Evolutionary conservation across 2,797 vertebrate species (phyloP).

Genomic region (Erpetoichthys calabaricus): DNA sequence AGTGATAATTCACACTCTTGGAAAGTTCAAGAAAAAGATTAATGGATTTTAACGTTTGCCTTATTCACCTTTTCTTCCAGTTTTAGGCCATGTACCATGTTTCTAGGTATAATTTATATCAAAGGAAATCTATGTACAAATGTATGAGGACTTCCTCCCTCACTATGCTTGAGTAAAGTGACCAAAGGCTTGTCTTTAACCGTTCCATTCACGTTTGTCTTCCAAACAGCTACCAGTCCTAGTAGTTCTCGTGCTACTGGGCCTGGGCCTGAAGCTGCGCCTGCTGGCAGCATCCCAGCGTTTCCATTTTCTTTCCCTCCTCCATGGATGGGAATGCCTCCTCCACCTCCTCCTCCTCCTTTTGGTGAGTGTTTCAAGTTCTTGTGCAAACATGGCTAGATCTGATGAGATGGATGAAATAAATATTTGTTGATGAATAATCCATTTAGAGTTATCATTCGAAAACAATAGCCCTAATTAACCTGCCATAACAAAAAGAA

Average conservation of each 20-base stretch:
- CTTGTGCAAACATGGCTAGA: too few relatives aligned
- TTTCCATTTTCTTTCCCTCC: constrained; percentile 72
- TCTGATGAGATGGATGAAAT: too few relatives aligned
- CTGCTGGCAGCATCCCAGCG: constrained; percentile 45
- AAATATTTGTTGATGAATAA: too few relatives aligned
- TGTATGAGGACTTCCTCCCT: not conserved
- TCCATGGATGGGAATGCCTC: constrained; percentile 79
- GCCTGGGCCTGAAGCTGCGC: constrained; percentile 32
- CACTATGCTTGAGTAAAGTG: not conserved
- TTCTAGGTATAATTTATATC: not conserved
- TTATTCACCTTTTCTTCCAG: too few relatives aligned
- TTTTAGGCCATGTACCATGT: too few relatives aligned
- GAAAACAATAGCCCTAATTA: too few relatives aligned
- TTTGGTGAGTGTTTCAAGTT: constrained; percentile 53
- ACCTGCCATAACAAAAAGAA: too few relatives aligned
- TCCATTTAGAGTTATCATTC: too few relatives aligned
- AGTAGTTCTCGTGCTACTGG: constrained; percentile 34
- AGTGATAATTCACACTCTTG: too few relatives aligned
- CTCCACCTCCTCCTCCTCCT: constrained; percentile 53
- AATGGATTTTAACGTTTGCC: too few relatives aligned
- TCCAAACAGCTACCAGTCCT: constrained; percentile 13
- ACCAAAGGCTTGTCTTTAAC: not conserved
- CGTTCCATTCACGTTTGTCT: not conserved
- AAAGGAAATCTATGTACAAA: not conserved
- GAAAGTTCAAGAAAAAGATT: too few relatives aligned